These are phyloP conservation scores for Isichthys henryi DNA, from an alignment of 2,113 vertebrate species.

Conservation along the genomic window DNA sequence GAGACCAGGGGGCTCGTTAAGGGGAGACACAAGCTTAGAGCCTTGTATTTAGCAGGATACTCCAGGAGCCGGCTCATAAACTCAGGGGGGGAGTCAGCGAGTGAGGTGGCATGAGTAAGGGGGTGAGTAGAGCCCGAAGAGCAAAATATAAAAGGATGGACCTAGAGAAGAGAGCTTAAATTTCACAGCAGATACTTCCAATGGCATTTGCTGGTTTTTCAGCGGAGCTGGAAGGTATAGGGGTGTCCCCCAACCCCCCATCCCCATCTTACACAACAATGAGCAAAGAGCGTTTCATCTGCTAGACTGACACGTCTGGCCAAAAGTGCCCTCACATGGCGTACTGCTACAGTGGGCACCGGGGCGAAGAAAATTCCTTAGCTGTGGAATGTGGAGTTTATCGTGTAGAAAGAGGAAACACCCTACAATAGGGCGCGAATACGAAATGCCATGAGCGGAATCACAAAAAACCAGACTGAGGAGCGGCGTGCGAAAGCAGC, in stretches of 20 bases:
- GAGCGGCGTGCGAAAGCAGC: not conserved
- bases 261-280: not conserved
- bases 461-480: not conserved
- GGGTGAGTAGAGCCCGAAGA: not conserved
- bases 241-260: not conserved
- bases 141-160: not conserved
- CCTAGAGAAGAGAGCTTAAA: not conserved
- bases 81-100: not conserved
- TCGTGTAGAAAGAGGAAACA: not conserved
- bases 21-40: not conserved
- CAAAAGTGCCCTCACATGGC: not conserved
- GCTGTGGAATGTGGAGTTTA: not conserved
- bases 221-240: not conserved
- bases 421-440: not conserved
- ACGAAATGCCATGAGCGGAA: not conserved
- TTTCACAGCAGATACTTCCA: not conserved
- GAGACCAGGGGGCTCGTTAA: constrained; percentile 15
- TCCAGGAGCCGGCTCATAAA: constrained; percentile 12
- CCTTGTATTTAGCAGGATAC: not conserved
- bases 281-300: not conserved
- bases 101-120: not conserved
- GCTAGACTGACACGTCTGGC: not conserved
- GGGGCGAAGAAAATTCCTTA: not conserved
- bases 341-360: not conserved
- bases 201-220: not conserved